Percentiles rank a stretch among this genome's conserved stretches.
Evolutionary conservation across 2,797 vertebrate species (phyloP).

Genomic region (Ataeniobius toweri): DNA sequence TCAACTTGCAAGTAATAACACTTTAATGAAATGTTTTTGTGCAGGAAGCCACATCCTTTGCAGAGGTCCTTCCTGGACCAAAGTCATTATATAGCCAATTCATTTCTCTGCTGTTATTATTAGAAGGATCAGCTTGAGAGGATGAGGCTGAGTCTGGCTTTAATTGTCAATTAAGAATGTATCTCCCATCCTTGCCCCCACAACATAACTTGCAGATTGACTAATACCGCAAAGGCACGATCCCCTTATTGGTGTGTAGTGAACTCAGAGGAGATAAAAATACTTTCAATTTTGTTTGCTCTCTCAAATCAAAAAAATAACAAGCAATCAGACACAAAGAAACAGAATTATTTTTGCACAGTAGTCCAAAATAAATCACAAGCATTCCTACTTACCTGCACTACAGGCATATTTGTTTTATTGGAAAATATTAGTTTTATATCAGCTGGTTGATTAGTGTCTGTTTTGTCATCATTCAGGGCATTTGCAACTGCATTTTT

Average conservation of each 20-base stretch:
- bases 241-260: slow-evolving; percentile 31
- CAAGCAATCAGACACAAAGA: slow-evolving; percentile 27
- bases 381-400: slow-evolving; percentile 21
- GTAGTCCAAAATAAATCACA: slow-evolving; percentile 2
- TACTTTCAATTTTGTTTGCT: slow-evolving; percentile 45
- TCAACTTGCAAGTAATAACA: slow-evolving; percentile 46
- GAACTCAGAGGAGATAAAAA: slow-evolving; percentile 52
- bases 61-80: slow-evolving; percentile 46
- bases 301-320: slow-evolving; percentile 39
- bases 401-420: not conserved
- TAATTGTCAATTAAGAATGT: slow-evolving; percentile 73
- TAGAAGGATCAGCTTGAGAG: slow-evolving; percentile 60
- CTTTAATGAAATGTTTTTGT: slow-evolving; percentile 61
- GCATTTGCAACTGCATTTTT: not conserved
- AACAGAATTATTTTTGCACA: slow-evolving; percentile 19
- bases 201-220: slow-evolving; percentile 57
- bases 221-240: not conserved
- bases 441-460: not conserved
- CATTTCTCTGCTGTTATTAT: slow-evolving; percentile 66
- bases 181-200: slow-evolving; percentile 38
- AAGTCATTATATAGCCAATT: slow-evolving; percentile 55
- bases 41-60: slow-evolving; percentile 33
- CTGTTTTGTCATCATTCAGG: not conserved
- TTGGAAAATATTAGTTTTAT: not conserved
- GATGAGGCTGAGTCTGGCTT: slow-evolving; percentile 57